phyloP scores from a whole-genome alignment of 1,140 invertebrate species.

The Steinernema feltiae region DNA sequence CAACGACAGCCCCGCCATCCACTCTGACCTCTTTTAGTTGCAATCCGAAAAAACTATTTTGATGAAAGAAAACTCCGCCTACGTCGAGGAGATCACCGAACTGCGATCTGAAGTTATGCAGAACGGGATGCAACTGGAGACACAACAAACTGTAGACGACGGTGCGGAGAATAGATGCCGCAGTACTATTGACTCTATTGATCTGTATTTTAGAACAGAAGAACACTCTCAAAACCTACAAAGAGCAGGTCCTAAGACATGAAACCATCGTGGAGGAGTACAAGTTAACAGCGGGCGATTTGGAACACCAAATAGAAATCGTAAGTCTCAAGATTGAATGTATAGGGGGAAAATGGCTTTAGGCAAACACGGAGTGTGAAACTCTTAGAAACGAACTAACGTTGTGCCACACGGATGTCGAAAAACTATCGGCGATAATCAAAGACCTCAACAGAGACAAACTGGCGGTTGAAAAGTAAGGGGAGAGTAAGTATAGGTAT shows the following conservation, averaged over 20 bases:
- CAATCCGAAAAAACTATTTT: background rate
- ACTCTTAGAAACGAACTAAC: background rate
- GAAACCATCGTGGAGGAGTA: background rate
- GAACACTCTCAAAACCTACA: background rate
- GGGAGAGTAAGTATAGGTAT: background rate
- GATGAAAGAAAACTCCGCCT: background rate
- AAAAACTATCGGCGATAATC: background rate
- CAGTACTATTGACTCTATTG: background rate
- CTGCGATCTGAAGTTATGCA: background rate
- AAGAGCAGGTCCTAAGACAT: background rate
- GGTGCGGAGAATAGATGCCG: background rate
- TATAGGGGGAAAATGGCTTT: background rate
- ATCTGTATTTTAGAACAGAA: background rate
- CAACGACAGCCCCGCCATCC: too few relatives aligned
- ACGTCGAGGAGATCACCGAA: constrained; percentile 1
- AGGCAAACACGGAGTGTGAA: background rate
- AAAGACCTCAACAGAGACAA: background rate
- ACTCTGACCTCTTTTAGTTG: too few relatives aligned
- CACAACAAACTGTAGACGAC: background rate
- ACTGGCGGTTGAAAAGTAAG: background rate
- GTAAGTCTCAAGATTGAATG: background rate
- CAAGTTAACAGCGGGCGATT: background rate
- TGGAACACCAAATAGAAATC: background rate
- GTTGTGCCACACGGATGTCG: background rate
- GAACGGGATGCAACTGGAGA: background rate